Percentiles rank a stretch among this genome's conserved stretches.
These are phyloP conservation scores for Synanceia verrucosa DNA, from an alignment of 2,797 vertebrate genomes.

Conservation along the genomic window DNA sequence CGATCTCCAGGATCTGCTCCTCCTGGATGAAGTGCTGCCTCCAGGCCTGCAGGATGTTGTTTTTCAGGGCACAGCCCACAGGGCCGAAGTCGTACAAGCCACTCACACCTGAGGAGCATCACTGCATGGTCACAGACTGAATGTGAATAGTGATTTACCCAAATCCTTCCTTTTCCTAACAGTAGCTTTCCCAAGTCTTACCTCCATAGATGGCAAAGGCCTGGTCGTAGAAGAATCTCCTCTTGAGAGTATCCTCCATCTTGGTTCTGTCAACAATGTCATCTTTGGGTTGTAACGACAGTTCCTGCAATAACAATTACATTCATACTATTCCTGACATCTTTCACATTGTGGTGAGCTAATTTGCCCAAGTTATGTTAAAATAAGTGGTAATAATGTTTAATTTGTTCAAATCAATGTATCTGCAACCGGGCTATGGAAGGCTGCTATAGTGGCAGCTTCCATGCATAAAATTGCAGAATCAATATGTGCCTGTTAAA, in stretches of 20 bases:
- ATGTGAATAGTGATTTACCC: rapidly evolving
- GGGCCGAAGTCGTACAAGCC: constrained; percentile 98
- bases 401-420: constrained; percentile 40
- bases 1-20: constrained; percentile 98
- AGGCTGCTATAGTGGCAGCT: constrained; percentile 62
- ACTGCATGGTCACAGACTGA: constrained; percentile 39
- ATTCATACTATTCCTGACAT: background rate
- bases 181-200: constrained; percentile 49
- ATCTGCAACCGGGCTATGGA: constrained; percentile 83
- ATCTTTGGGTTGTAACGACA: constrained; percentile 96
- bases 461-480: constrained; percentile 80
- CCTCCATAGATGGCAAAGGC: constrained; percentile 99
- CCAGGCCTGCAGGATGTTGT: constrained; percentile 97
- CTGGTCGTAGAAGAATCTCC: constrained; percentile 98
- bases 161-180: background rate
- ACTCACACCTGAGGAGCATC: constrained; percentile 88
- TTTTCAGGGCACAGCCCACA: constrained; percentile 96
- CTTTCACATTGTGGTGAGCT: background rate
- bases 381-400: background rate
- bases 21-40: constrained; percentile 99
- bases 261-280: constrained; percentile 94
- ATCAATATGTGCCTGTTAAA: constrained; percentile 73
- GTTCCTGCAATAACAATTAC: constrained; percentile 82
- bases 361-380: background rate
- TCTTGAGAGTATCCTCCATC: constrained; percentile 98